Percentiles rank a stretch among this genome's conserved stretches.
phyloP scores from a whole-genome alignment of 2,888 invertebrate species.

The Epinotia nisella region DNA sequence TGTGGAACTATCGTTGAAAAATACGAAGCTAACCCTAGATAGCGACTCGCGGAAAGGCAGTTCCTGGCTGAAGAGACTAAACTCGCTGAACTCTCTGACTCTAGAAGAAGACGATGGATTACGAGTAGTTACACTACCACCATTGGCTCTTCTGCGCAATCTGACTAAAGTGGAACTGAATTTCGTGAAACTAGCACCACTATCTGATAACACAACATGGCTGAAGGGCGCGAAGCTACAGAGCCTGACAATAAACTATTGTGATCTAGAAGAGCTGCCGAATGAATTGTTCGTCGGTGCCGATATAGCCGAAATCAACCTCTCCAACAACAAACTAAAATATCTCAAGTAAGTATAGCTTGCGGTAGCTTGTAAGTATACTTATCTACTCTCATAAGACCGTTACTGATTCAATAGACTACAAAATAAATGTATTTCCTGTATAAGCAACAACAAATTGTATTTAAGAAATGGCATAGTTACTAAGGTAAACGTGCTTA shows the following conservation, averaged over 20 bases:
- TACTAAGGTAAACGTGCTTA: too few species aligned
- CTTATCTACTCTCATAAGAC: neutral
- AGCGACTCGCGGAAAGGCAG: neutral
- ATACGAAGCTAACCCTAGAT: neutral
- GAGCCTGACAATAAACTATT: neutral
- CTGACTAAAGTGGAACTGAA: neutral
- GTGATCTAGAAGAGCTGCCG: conserved; percentile 5
- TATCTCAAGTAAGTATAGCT: conserved; percentile 21
- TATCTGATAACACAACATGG: neutral
- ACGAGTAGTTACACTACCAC: conserved; percentile 1
- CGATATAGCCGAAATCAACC: neutral
- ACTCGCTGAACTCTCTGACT: conserved; percentile 8
- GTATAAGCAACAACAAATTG: too few species aligned
- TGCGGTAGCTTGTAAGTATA: neutral
- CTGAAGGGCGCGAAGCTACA: conserved; percentile 1
- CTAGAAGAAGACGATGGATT: neutral
- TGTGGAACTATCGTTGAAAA: neutral
- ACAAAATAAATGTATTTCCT: too few species aligned
- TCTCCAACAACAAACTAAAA: neutral
- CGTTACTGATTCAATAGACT: too few species aligned
- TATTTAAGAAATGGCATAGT: too few species aligned
- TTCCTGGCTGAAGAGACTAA: conserved; percentile 10
- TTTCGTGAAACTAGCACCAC: neutral
- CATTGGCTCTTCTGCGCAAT: neutral
- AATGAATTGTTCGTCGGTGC: neutral